These are phyloP conservation scores for Formica exsecta DNA, from an alignment of 1,140 invertebrate genomes.

Conservation along the genomic window DNA sequence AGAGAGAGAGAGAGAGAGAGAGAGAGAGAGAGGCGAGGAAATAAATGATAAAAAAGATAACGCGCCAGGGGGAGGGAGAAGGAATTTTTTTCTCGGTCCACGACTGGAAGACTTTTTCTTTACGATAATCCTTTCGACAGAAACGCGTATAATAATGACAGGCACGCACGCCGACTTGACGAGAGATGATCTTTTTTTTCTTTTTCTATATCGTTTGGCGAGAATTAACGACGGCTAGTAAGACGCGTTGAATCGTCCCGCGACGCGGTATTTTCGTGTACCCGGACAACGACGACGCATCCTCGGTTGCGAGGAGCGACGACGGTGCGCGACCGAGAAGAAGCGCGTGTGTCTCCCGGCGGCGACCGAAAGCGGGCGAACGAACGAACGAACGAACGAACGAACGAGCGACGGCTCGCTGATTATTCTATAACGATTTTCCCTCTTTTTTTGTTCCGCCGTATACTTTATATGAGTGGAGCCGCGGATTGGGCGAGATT, in stretches of 20 bases:
- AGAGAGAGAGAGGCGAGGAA: background rate
- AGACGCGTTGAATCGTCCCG: background rate
- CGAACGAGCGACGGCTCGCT: conserved; percentile 65
- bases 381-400: conserved; percentile 1
- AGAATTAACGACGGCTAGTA: background rate
- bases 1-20: background rate
- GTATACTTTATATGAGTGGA: conserved; percentile 80
- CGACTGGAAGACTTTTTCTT: conserved; percentile 43
- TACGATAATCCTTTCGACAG: background rate
- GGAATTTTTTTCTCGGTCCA: conserved; percentile 38
- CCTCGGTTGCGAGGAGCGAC: conserved; percentile 37
- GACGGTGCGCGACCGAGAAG: conserved; percentile 41
- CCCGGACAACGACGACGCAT: conserved; percentile 21
- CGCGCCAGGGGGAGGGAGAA: background rate
- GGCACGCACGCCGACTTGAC: background rate
- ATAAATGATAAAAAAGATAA: background rate
- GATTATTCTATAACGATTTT: conserved; percentile 83
- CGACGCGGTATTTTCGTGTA: conserved; percentile 40
- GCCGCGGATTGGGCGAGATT: conserved; percentile 83
- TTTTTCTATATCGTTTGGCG: no score
- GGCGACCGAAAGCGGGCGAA: conserved; percentile 2
- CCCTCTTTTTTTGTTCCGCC: conserved; percentile 72
- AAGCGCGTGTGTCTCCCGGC: conserved; percentile 32
- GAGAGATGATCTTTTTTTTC: conserved; percentile 9
- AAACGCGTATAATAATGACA: background rate